Evolutionary conservation across 2,797 vertebrate species (phyloP).

Genomic region (Falco biarmicus): DNA sequence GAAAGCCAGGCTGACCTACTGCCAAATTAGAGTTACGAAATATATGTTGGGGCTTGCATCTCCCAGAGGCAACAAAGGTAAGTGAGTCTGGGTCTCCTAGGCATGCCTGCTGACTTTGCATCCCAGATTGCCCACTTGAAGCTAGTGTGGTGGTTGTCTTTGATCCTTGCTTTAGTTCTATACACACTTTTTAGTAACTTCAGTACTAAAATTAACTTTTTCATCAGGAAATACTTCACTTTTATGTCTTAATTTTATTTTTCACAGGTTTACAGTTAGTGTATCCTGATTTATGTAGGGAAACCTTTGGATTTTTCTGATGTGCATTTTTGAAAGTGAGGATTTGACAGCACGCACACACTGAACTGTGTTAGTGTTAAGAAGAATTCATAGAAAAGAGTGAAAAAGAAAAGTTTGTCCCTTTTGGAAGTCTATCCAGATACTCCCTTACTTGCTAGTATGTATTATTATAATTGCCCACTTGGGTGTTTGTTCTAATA

Average conservation of each 20-base stretch:
- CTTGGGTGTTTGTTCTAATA: constrained; percentile 25
- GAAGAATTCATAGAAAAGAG: not conserved
- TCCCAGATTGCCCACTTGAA: not conserved
- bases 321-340: not conserved
- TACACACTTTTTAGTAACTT: not conserved
- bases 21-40: not conserved
- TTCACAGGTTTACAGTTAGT: not conserved
- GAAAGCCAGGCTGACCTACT: not conserved
- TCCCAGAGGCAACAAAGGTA: not conserved
- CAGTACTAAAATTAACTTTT: not conserved
- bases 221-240: not conserved
- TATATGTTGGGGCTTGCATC: not conserved
- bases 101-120: not conserved
- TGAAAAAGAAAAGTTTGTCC: not conserved
- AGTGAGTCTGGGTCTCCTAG: not conserved
- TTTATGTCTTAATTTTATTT: not conserved
- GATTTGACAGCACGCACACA: not conserved
- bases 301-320: not conserved
- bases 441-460: not conserved
- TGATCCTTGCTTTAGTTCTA: not conserved
- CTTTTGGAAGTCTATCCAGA: not conserved
- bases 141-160: not conserved
- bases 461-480: not conserved
- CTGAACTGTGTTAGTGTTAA: not conserved
- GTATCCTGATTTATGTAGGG: not conserved